Percentiles rank a stretch among this genome's conserved stretches.
phyloP scores from a whole-genome alignment of 2,797 vertebrate species.

The Xenopus petersii region DNA sequence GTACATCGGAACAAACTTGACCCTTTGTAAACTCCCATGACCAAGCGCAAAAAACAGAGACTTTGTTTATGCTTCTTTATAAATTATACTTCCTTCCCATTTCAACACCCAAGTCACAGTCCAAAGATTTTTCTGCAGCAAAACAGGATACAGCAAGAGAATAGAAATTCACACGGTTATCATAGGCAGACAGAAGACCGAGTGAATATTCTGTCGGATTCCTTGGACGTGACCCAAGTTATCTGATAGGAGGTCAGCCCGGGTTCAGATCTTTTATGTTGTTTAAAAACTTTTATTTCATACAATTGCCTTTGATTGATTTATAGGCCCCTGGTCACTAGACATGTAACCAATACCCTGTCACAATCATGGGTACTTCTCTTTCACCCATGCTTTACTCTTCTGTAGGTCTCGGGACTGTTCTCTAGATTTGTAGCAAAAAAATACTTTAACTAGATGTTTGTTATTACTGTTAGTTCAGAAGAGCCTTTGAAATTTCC shows the following conservation, averaged over 20 bases:
- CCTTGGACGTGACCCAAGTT: constrained; percentile 11
- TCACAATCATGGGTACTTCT: too few species aligned
- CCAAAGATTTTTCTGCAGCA: constrained; percentile 35
- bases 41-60: constrained; percentile 26
- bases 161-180: constrained; percentile 44
- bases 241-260: constrained; percentile 9
- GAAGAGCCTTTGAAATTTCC: too few species aligned
- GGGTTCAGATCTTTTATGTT: constrained; percentile 13
- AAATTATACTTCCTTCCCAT: constrained; percentile 46
- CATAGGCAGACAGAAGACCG: constrained; percentile 18
- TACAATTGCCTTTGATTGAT: constrained; percentile 28
- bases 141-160: constrained; percentile 44
- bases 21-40: constrained; percentile 45
- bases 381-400: too few species aligned
- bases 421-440: too few species aligned
- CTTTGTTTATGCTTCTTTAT: constrained; percentile 31
- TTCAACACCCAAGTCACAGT: constrained; percentile 39
- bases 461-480: too few species aligned
- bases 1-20: constrained; percentile 36
- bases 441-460: too few species aligned
- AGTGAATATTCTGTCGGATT: constrained; percentile 31
- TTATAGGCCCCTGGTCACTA: neutral
- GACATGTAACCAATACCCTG: neutral
- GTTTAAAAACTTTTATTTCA: constrained; percentile 5
- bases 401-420: too few species aligned